Conservation (phyloP, 2,113 vertebrate species). For the Notothenia rossii region DNA sequence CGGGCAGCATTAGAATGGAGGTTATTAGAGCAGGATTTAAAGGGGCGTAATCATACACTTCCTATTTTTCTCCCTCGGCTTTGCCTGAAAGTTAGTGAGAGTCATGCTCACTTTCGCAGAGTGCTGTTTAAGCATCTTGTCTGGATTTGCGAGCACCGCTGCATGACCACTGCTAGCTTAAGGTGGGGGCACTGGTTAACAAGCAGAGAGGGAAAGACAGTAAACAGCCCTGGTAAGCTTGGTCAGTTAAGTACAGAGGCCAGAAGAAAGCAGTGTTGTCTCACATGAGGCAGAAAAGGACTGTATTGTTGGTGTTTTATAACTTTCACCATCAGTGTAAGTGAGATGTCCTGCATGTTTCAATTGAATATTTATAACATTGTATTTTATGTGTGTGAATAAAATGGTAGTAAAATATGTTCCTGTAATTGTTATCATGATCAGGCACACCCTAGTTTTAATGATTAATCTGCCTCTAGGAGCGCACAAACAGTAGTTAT, state of each 20-base stretch:
- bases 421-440: constrained; percentile 13
- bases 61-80: constrained; percentile 43
- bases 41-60: constrained; percentile 63
- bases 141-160: constrained; percentile 54
- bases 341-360: constrained; percentile 15
- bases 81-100: constrained; percentile 44
- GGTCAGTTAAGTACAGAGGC: constrained; percentile 34
- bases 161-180: constrained; percentile 26
- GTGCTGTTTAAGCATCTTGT: constrained; percentile 19
- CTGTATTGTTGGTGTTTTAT: not conserved
- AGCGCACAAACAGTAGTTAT: not conserved
- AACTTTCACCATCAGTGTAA: not conserved
- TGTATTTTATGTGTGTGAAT: not conserved
- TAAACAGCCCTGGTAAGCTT: constrained; percentile 38
- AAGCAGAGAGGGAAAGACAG: constrained; percentile 40
- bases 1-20: constrained; percentile 55
- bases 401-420: constrained; percentile 12
- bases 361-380: not conserved
- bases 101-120: constrained; percentile 4
- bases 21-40: constrained; percentile 65
- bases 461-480: constrained; percentile 20
- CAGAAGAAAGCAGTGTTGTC: constrained; percentile 9
- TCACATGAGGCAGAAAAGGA: constrained; percentile 5
- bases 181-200: constrained; percentile 40
- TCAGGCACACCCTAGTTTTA: constrained; percentile 5